Percentiles rank a stretch among this genome's conserved stretches.
These are phyloP conservation scores for Hydrolagus colliei DNA, from an alignment of 2,797 vertebrate genomes.

Conservation along the genomic window DNA sequence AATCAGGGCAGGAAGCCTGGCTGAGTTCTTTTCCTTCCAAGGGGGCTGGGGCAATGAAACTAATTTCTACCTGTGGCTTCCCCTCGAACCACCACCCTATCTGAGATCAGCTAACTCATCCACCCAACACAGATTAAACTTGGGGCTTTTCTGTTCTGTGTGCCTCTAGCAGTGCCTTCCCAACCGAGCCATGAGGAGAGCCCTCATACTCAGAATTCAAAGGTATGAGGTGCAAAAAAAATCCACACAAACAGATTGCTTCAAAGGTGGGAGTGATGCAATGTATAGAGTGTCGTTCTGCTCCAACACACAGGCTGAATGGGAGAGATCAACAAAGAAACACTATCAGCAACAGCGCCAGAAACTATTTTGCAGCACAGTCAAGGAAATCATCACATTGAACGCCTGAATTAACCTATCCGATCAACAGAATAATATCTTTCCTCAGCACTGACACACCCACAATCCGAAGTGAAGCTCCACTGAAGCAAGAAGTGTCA, in stretches of 20 bases:
- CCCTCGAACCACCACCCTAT: no score
- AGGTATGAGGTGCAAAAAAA: neutral
- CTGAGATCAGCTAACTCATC: no score
- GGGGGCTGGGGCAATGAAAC: no score
- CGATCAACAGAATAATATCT: neutral
- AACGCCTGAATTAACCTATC: neutral
- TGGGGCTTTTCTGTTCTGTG: no score
- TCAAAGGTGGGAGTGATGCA: neutral
- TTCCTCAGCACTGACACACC: neutral
- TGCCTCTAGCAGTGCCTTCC: no score
- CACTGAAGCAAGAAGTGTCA: neutral
- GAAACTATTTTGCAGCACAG: neutral
- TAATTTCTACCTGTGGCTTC: no score
- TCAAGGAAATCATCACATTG: neutral
- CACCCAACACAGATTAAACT: no score
- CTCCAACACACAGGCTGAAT: slow-evolving; percentile 18
- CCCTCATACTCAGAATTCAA: no score
- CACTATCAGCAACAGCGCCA: neutral
- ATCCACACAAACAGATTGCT: neutral
- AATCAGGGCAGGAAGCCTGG: no score
- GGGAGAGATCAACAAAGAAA: slow-evolving; percentile 17
- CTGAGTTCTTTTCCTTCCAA: no score
- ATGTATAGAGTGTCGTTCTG: slow-evolving; percentile 7
- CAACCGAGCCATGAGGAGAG: no score
- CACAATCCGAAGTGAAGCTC: neutral